Conservation (phyloP, 1,140 invertebrate species). For the Muscidifurax raptorellus region DNA sequence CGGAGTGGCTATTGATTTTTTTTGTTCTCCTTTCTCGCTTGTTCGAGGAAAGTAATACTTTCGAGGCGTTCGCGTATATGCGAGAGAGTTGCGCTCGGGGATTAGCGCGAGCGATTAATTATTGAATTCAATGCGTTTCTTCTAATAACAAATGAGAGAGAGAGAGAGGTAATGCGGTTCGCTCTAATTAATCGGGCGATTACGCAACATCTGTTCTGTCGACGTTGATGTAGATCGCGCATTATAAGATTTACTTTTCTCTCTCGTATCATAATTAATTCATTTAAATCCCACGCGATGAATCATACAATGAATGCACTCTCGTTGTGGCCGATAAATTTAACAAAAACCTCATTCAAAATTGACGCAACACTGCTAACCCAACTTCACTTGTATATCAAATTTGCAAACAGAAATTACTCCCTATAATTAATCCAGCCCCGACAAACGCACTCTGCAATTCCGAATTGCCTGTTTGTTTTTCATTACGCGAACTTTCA, state of each 20-base stretch:
- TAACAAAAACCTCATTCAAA: not conserved
- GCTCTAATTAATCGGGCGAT: constrained; percentile 8
- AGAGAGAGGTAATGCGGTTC: not conserved
- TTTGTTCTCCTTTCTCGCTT: not conserved
- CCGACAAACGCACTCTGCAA: too few species aligned
- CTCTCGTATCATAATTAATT: constrained; percentile 9
- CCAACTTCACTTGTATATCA: too few species aligned
- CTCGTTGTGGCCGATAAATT: not conserved
- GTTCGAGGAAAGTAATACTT: not conserved
- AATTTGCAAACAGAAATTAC: too few species aligned
- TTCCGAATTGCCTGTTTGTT: too few species aligned
- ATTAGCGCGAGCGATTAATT: not conserved
- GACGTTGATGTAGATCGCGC: not conserved
- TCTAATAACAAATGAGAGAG: constrained; percentile 3
- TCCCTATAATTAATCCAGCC: too few species aligned
- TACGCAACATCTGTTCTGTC: constrained; percentile 24
- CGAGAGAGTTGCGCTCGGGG: not conserved
- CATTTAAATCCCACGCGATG: not conserved
- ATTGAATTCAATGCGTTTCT: not conserved
- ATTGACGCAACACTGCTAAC: too few species aligned
- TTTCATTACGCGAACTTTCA: too few species aligned
- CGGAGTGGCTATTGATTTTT: not conserved
- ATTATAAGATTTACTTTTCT: not conserved
- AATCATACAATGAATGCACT: not conserved
- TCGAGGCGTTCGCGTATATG: not conserved